Conservation (phyloP, 2,113 vertebrate species). For the Siniperca chuatsi region DNA sequence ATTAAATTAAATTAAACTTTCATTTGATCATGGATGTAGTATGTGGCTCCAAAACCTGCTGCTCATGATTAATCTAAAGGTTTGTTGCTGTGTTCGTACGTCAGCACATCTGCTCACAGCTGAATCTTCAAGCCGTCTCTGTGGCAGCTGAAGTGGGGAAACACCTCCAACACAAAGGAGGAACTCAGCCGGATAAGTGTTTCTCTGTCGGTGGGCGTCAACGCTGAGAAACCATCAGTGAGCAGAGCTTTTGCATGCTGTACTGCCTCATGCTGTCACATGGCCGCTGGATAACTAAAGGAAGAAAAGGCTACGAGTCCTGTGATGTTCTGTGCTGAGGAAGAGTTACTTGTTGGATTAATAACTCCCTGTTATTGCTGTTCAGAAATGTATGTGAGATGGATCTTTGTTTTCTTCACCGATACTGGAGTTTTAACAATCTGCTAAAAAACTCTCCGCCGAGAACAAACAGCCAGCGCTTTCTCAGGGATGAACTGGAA, state of each 20-base stretch:
- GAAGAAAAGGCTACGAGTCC: not conserved
- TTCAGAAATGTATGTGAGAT: not conserved
- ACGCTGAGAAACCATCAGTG: not conserved
- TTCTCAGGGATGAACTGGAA: not conserved
- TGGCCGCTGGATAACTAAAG: not conserved
- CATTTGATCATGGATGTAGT: not conserved
- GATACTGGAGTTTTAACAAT: no score
- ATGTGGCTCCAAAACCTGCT: not conserved
- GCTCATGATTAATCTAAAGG: not conserved
- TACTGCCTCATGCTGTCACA: not conserved
- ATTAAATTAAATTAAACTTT: not conserved
- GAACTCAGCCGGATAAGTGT: slow-evolving; percentile 2
- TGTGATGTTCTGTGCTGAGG: not conserved
- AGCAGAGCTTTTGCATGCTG: not conserved
- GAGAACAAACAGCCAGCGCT: no score
- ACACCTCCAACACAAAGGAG: slow-evolving; percentile 43
- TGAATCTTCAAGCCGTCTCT: not conserved
- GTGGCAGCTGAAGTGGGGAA: slow-evolving; percentile 21
- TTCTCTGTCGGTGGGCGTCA: no score
- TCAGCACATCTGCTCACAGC: not conserved
- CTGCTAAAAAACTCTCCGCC: no score
- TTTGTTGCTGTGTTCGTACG: not conserved
- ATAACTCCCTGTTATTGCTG: not conserved
- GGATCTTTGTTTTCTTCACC: not conserved
- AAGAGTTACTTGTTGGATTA: not conserved